phyloP scores from a whole-genome alignment of 2,888 invertebrate genomes.

The Eilema caniola region DNA sequence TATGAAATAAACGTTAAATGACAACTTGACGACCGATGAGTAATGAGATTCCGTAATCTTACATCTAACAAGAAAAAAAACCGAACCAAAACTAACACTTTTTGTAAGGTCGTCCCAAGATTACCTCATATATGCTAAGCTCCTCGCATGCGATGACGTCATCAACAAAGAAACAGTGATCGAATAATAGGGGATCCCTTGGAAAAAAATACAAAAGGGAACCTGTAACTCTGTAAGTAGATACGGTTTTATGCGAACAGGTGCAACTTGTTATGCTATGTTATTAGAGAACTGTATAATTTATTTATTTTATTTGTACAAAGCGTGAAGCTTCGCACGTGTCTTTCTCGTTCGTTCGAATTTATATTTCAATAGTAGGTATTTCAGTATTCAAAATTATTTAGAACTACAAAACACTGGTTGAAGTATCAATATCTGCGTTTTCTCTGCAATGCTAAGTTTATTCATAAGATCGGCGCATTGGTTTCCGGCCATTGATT shows the following conservation, averaged over 20 bases:
- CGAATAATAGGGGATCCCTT: slow-evolving; percentile 61
- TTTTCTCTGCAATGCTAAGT: slow-evolving; percentile 35
- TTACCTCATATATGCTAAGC: slow-evolving; percentile 73
- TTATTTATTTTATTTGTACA: slow-evolving; percentile 19
- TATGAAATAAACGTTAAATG: slow-evolving; percentile 46
- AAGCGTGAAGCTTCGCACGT: slow-evolving; percentile 12
- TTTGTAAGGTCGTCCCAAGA: slow-evolving; percentile 62
- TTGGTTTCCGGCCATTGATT: slow-evolving; percentile 49
- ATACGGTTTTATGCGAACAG: slow-evolving; percentile 49
- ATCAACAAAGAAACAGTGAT: slow-evolving; percentile 58
- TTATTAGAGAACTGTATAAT: slow-evolving; percentile 8
- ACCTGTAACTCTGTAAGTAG: slow-evolving; percentile 53
- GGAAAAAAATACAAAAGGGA: slow-evolving; percentile 59
- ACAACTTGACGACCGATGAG: slow-evolving; percentile 58
- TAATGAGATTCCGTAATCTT: slow-evolving; percentile 60
- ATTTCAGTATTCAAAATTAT: neutral
- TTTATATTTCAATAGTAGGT: neutral
- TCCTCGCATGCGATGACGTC: slow-evolving; percentile 67
- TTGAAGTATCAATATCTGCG: slow-evolving; percentile 38
- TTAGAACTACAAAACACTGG: slow-evolving; percentile 25
- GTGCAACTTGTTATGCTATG: slow-evolving; percentile 34
- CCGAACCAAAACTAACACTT: slow-evolving; percentile 58
- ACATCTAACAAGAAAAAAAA: slow-evolving; percentile 55
- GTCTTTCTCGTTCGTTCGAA: slow-evolving; percentile 5
- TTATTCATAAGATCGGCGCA: slow-evolving; percentile 38